Evolutionary conservation across 2,113 vertebrate species (phyloP).

Genomic region (Siniperca knerii): DNA sequence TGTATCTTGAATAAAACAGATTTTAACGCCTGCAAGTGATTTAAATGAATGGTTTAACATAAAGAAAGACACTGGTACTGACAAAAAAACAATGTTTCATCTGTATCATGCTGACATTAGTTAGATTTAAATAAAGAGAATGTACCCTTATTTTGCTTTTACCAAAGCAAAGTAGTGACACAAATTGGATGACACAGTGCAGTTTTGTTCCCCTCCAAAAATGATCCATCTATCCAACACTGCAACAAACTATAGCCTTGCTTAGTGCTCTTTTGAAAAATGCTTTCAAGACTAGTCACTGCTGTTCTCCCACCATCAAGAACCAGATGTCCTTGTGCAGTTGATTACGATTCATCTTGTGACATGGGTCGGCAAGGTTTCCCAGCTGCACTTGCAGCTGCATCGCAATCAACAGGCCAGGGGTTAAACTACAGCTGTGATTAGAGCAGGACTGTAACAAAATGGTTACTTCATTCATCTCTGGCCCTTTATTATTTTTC

Average conservation of each 20-base stretch:
- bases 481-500: conserved; percentile 19
- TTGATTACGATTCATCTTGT: conserved; percentile 73
- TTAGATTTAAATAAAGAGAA: not conserved
- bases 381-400: conserved; percentile 74
- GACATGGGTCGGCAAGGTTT: conserved; percentile 45
- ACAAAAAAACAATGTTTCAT: not conserved
- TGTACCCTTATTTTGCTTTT: not conserved
- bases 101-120: not conserved
- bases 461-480: conserved; percentile 19
- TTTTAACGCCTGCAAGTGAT: not conserved
- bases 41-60: not conserved
- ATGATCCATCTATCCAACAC: not conserved
- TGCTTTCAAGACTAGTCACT: conserved; percentile 29
- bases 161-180: not conserved
- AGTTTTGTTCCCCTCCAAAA: conserved; percentile 10
- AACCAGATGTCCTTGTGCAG: conserved; percentile 65
- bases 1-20: not conserved
- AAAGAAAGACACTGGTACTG: not conserved
- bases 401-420: conserved; percentile 72
- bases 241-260: not conserved
- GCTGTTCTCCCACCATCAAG: conserved; percentile 49
- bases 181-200: conserved; percentile 3
- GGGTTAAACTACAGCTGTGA: conserved; percentile 72
- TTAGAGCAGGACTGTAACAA: conserved; percentile 54
- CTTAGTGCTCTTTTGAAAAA: conserved; percentile 42